A percentile compares a stretch with the other conserved stretches of the same genome.
phyloP scores from a whole-genome alignment of 1,140 invertebrate species.

The Phymorhynchus buccinoides region DNA sequence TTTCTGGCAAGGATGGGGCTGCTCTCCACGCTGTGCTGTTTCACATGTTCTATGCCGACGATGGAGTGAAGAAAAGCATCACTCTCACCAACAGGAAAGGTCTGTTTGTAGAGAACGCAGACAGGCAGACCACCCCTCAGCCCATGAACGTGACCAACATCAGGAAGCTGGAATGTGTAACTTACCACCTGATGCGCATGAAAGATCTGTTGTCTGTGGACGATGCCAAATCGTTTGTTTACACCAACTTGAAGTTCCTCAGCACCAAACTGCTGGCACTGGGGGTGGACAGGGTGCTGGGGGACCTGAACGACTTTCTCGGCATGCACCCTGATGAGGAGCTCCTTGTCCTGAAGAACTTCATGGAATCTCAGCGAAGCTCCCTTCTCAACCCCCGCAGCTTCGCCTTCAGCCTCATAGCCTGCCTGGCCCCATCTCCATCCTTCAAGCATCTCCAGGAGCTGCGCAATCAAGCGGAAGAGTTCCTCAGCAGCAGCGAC shows the following conservation, averaged over 20 bases:
- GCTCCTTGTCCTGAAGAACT: constrained; percentile 47
- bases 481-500: constrained; percentile 39
- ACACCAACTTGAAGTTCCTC: constrained; percentile 60
- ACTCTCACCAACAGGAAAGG: constrained; percentile 54
- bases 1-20: constrained; percentile 74
- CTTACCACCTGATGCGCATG: constrained; percentile 57
- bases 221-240: constrained; percentile 52
- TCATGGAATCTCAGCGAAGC: constrained; percentile 47
- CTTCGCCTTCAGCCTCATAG: constrained; percentile 56
- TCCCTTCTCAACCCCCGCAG: constrained; percentile 38
- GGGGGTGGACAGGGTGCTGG: constrained; percentile 47
- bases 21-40: constrained; percentile 56
- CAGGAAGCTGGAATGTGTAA: constrained; percentile 61
- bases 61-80: constrained; percentile 56
- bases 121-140: constrained; percentile 64
- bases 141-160: constrained; percentile 50
- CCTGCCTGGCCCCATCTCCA: constrained; percentile 42
- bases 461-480: constrained; percentile 47
- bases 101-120: constrained; percentile 56
- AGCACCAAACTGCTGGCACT: constrained; percentile 52
- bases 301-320: constrained; percentile 53
- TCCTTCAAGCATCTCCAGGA: constrained; percentile 42
- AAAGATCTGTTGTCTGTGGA: constrained; percentile 39
- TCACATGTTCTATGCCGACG: constrained; percentile 56
- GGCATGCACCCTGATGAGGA: constrained; percentile 55